A percentile compares a stretch with the other conserved stretches of the same genome.
Evolutionary conservation across 2,888 invertebrate species (phyloP).

Genomic region (Marasmarcha lunaedactyla): DNA sequence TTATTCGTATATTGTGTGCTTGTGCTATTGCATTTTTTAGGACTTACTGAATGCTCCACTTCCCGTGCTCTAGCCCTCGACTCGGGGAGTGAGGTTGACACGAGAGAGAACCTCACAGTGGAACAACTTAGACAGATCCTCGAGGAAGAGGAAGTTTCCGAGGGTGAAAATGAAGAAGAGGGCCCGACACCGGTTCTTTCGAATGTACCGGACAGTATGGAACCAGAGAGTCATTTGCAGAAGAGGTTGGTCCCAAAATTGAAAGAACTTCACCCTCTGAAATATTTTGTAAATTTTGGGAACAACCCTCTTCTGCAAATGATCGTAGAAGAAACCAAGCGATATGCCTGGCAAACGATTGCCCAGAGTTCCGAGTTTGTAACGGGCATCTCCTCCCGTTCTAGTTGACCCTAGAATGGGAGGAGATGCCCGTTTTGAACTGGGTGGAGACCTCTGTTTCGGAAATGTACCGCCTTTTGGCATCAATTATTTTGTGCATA

Average conservation of each 20-base stretch:
- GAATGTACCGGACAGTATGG: background rate
- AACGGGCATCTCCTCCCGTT: too few relatives aligned
- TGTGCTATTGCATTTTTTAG: too few relatives aligned
- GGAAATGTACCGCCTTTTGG: too few relatives aligned
- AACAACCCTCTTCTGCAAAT: too few relatives aligned
- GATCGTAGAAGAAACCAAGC: too few relatives aligned
- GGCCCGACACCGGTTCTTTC: background rate
- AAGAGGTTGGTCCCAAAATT: slow-evolving; percentile 7
- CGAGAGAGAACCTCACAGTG: background rate
- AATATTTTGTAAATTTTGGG: background rate
- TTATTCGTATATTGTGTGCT: too few relatives aligned
- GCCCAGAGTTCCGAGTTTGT: too few relatives aligned
- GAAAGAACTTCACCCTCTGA: slow-evolving; percentile 8
- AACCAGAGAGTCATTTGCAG: background rate
- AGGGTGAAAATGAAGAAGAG: background rate
- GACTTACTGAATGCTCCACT: background rate
- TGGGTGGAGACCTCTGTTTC: too few relatives aligned
- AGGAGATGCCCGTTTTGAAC: too few relatives aligned
- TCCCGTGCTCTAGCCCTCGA: background rate
- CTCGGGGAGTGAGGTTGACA: slow-evolving; percentile 1
- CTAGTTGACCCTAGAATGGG: too few relatives aligned
- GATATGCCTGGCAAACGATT: too few relatives aligned
- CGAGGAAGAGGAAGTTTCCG: background rate
- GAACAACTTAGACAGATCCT: background rate
- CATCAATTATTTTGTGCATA: too few relatives aligned